Evolutionary conservation across 2,888 invertebrate species (phyloP).

Genomic region (Macaria notata): DNA sequence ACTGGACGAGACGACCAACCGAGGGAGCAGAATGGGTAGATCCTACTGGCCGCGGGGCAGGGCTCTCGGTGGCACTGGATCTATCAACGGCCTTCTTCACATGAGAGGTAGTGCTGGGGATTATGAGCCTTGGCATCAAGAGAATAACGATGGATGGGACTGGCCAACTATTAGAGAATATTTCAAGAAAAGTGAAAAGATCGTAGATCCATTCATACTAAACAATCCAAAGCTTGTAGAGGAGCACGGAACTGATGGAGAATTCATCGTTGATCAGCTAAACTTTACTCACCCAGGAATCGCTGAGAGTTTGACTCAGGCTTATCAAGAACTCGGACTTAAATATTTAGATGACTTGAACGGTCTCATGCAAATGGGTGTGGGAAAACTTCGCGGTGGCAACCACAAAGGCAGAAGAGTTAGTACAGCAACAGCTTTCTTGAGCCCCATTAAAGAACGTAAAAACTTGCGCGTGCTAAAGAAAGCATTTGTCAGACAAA

Average conservation of each 20-base stretch:
- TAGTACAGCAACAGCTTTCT: constrained; percentile 79
- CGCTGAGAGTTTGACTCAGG: constrained; percentile 57
- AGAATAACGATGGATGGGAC: constrained; percentile 66
- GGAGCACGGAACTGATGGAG: constrained; percentile 75
- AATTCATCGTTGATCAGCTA: constrained; percentile 74
- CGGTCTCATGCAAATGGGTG: constrained; percentile 74
- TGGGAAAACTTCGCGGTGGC: constrained; percentile 78
- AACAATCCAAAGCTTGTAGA: constrained; percentile 57
- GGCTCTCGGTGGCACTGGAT: constrained; percentile 69
- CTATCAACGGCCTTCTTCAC: constrained; percentile 68
- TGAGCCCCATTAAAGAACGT: constrained; percentile 55
- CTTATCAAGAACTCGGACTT: constrained; percentile 76
- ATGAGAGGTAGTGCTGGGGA: constrained; percentile 67
- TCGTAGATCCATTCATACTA: constrained; percentile 63
- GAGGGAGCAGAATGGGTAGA: constrained; percentile 47
- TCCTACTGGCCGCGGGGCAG: constrained; percentile 73
- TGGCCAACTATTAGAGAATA: constrained; percentile 63
- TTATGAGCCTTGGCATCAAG: constrained; percentile 62
- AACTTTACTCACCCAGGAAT: constrained; percentile 64
- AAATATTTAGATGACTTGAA: constrained; percentile 66
- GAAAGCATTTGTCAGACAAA: constrained; percentile 49
- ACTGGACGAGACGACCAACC: constrained; percentile 52
- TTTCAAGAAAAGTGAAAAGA: constrained; percentile 70
- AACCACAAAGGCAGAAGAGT: constrained; percentile 77
- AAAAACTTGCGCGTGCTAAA: constrained; percentile 64